Evolutionary conservation across 1,140 invertebrate species (phyloP), one percentile per base, ranked within the genome.

Genomic region (Homarus americanus): DNA sequence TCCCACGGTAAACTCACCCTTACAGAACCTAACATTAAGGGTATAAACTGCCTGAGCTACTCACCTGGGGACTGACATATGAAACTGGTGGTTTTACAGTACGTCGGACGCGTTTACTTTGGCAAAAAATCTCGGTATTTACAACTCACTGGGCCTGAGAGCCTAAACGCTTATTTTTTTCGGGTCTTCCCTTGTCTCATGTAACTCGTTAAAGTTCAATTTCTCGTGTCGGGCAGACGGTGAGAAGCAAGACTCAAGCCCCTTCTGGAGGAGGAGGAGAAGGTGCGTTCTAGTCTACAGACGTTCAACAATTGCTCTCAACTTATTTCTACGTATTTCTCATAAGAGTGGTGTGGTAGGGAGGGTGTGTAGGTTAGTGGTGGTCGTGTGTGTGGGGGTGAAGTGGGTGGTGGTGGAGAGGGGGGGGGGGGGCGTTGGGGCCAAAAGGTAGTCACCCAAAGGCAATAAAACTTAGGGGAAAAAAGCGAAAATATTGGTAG

Each of bases 161-260:
- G 79, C 79, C 79, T 82, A 49, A 53, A 44, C 7, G 49, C 40
- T 82, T 82, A 9, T 49, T 20, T 72, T 82, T 80, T 82, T 82
- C 36, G 38, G 24, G 9, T 15, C 41, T 28, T 53, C 79, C 49
- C 79, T 82, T 82, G 40, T 82, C 79, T 82, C 79, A 82, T 82
- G 53, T 82, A 53, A 82, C 79, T 82, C 79, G 79, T 82, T 49
- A 44, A 82, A 44, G 32, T 44, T 82, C 44, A 82, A 82, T 82
- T 44, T 82, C 79, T 82, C 79, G 79, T 82, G 79, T 53, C 79
- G 79, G 40, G 40, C 28, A 72, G 69, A n/a, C 69, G 69, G n/a
- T 32, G 69, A 17, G 17, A 34, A 72, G 69, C 2, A 63, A n/a
- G n/a, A n/a, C n/a, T n/a, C n/a, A n/a, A n/a, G n/a, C n/a, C n/a